Evolutionary conservation across 2,888 invertebrate genomes (phyloP).

Genomic region (Isoperla grammatica): DNA sequence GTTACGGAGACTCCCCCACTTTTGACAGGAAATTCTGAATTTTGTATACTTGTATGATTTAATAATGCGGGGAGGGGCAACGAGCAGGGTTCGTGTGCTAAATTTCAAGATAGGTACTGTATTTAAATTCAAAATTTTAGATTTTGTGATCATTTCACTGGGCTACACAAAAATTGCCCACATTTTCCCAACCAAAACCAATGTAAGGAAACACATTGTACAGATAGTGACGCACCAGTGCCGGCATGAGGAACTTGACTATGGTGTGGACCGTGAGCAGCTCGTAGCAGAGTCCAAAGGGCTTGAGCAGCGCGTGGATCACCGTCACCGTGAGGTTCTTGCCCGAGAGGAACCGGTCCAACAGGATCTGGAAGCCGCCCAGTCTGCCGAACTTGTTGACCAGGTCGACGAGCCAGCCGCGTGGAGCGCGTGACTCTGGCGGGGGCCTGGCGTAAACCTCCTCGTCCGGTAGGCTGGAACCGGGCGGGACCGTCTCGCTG

Average conservation of each 20-base stretch:
- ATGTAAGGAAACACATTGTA: no score
- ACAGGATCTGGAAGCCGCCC: constrained; percentile 81
- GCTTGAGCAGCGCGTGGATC: constrained; percentile 76
- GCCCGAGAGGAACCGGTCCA: constrained; percentile 76
- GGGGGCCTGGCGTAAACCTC: constrained; percentile 68
- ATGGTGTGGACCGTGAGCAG: constrained; percentile 84
- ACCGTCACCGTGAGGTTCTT: constrained; percentile 66
- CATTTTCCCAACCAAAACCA: no score
- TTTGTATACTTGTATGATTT: no score
- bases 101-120: no score
- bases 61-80: no score
- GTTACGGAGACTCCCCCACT: no score
- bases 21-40: no score
- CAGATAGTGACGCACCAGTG: constrained; percentile 80
- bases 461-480: constrained; percentile 59
- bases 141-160: no score
- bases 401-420: constrained; percentile 95
- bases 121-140: no score
- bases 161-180: no score
- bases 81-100: no score
- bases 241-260: constrained; percentile 86
- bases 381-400: constrained; percentile 89
- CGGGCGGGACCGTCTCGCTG: constrained; percentile 63
- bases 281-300: constrained; percentile 90
- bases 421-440: constrained; percentile 74